phyloP scores from a whole-genome alignment of 2,113 vertebrate genomes.

The Orycteropus afer region DNA sequence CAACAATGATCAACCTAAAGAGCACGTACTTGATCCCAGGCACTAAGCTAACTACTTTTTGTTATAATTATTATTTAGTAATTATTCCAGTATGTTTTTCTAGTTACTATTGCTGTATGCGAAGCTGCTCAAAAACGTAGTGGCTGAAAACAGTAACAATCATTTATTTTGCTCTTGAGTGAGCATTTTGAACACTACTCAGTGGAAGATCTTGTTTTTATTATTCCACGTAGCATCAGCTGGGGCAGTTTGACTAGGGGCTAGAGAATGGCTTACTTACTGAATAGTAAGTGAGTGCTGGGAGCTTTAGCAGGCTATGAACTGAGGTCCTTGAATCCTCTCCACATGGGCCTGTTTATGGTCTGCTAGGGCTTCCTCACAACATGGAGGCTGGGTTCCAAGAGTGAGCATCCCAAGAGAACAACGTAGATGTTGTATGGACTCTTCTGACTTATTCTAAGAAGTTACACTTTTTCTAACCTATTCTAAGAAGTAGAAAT shows the following conservation, averaged over 20 bases:
- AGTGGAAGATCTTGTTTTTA: neutral
- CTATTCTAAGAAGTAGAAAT: neutral
- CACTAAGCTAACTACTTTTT: neutral
- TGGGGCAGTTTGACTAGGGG: too few relatives aligned
- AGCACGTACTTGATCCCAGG: neutral
- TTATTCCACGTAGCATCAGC: neutral
- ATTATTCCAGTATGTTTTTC: neutral
- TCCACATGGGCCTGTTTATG: neutral
- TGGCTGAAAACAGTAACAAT: neutral
- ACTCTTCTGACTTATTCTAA: neutral
- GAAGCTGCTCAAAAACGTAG: neutral
- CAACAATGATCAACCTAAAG: neutral
- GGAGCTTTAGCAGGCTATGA: neutral
- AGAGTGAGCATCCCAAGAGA: neutral
- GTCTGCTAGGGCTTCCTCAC: neutral
- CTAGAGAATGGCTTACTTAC: neutral
- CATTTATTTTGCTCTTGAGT: neutral
- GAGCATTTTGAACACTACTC: neutral
- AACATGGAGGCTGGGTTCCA: neutral
- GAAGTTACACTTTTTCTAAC: neutral
- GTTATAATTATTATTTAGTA: neutral
- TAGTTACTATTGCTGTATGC: neutral
- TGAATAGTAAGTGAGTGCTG: too few relatives aligned
- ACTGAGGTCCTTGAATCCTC: neutral
- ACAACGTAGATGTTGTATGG: neutral